phyloP scores from a whole-genome alignment of 2,113 vertebrate genomes.

The Bubo blakistoni region DNA sequence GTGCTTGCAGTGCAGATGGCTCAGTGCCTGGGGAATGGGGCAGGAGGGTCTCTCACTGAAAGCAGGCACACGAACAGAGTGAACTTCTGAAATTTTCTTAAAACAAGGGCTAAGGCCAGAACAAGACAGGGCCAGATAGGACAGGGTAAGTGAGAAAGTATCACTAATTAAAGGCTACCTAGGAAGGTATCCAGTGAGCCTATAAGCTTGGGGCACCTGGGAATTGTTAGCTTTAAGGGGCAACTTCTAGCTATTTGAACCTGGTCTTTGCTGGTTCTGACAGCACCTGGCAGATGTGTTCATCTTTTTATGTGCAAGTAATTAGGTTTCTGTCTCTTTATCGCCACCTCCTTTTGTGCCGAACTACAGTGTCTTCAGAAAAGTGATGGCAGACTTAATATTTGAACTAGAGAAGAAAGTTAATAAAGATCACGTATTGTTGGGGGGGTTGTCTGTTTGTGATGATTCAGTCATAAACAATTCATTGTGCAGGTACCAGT shows the following conservation, averaged over 20 bases:
- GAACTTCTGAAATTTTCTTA: neutral
- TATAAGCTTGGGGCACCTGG: neutral
- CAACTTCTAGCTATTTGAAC: neutral
- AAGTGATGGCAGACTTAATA: neutral
- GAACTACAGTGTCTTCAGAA: neutral
- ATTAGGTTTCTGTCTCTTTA: neutral
- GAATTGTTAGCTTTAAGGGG: neutral
- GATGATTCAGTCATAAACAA: neutral
- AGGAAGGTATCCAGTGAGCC: neutral
- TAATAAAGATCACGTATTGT: neutral
- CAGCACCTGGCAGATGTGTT: neutral
- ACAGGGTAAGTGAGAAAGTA: neutral
- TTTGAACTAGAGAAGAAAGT: neutral
- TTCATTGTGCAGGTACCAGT: neutral
- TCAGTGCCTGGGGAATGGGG: neutral
- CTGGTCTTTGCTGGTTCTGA: neutral
- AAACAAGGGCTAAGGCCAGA: neutral
- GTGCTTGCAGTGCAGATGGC: fast-evolving
- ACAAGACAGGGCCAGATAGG: neutral
- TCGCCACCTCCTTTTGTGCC: neutral
- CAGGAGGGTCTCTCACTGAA: neutral
- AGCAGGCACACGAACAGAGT: fast-evolving
- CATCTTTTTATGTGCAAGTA: neutral
- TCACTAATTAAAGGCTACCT: neutral
- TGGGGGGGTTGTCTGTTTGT: neutral